Conservation (phyloP, 2,797 vertebrate genomes). For the Lophotriccus pileatus region DNA sequence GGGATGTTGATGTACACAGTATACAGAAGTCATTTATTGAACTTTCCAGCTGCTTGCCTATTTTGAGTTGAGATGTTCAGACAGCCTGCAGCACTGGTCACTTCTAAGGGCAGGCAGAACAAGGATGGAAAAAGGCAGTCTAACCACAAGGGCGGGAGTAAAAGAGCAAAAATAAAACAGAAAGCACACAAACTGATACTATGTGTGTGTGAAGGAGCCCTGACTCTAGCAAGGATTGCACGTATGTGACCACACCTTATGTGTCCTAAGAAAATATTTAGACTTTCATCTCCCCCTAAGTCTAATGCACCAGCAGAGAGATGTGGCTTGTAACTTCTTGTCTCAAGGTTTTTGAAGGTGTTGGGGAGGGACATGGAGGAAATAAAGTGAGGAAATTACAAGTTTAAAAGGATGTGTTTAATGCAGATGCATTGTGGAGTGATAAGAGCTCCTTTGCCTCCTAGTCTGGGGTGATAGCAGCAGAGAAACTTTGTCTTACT, state of each 20-base stretch:
- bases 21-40: not conserved
- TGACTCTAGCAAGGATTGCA: not conserved
- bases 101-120: not conserved
- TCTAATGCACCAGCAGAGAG: not conserved
- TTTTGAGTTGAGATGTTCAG: not conserved
- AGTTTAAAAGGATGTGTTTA: not conserved
- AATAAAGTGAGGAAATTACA: not conserved
- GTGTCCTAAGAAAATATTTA: not conserved
- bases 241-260: not conserved
- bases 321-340: not conserved
- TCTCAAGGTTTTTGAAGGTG: not conserved
- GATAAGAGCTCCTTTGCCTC: not conserved
- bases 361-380: not conserved
- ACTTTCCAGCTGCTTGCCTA: not conserved
- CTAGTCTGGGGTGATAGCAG: not conserved
- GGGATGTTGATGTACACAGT: not conserved
- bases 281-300: not conserved
- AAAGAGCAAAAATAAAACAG: not conserved
- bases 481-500: not conserved
- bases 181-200: not conserved
- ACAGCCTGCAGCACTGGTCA: not conserved
- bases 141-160: not conserved
- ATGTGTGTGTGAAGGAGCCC: not conserved
- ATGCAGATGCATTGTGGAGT: not conserved
- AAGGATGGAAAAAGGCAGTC: not conserved